phyloP scores from a whole-genome alignment of 1,140 invertebrate genomes.

The Rhopalosiphum maidis region DNA sequence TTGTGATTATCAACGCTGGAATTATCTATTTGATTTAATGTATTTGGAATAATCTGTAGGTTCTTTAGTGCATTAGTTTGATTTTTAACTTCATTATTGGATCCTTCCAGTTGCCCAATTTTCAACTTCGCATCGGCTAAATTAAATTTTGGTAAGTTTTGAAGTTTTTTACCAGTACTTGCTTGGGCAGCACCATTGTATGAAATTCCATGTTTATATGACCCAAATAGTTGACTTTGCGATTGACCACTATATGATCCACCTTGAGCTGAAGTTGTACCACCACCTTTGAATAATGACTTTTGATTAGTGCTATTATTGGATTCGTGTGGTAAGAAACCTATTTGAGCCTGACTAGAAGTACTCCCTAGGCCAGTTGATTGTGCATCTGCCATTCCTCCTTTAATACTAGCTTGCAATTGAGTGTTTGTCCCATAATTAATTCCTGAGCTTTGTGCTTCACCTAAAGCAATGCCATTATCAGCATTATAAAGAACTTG shows the following conservation, averaged over 20 bases:
- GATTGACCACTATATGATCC: constrained; percentile 76
- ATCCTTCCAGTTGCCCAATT: background rate
- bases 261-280: constrained; percentile 78
- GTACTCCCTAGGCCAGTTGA: constrained; percentile 81
- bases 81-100: background rate
- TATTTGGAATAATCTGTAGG: background rate
- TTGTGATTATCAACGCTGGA: background rate
- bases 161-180: constrained; percentile 68
- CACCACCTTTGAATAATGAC: constrained; percentile 74
- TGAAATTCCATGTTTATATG: constrained; percentile 77
- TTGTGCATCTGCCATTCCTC: constrained; percentile 83
- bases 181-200: constrained; percentile 83
- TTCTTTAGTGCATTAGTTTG: background rate
- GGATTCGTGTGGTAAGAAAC: constrained; percentile 77
- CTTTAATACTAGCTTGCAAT: constrained; percentile 78
- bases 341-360: constrained; percentile 84
- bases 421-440: constrained; percentile 78
- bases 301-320: constrained; percentile 63
- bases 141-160: constrained; percentile 60
- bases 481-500: constrained; percentile 77
- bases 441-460: constrained; percentile 74
- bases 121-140: constrained; percentile 61
- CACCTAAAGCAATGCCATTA: constrained; percentile 74
- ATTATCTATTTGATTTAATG: background rate
- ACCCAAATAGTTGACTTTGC: constrained; percentile 79